phyloP scores from a whole-genome alignment of 2,797 vertebrate genomes.

The Microctenopoma steveboyesi region DNA sequence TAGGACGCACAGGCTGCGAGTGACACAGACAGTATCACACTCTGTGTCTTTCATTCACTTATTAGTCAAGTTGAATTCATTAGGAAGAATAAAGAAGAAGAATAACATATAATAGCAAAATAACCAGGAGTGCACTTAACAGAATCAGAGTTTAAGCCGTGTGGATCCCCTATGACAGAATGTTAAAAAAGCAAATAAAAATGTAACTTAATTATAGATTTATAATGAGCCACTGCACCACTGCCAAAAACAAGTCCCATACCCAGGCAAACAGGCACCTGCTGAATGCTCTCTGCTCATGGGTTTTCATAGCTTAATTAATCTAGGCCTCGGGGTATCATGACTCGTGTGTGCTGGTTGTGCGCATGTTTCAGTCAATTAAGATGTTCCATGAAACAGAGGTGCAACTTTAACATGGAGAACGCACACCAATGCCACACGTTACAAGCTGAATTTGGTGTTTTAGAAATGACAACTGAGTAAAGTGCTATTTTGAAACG shows the following conservation, averaged over 20 bases:
- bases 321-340: constrained; percentile 86
- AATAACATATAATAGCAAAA: constrained; percentile 32
- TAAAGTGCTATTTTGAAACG: constrained; percentile 22
- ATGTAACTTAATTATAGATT: constrained; percentile 84
- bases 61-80: constrained; percentile 57
- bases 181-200: constrained; percentile 77
- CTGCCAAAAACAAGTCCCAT: constrained; percentile 83
- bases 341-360: constrained; percentile 79
- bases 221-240: constrained; percentile 81
- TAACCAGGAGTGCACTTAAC: constrained; percentile 70
- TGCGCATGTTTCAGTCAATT: constrained; percentile 84
- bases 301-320: constrained; percentile 87
- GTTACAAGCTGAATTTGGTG: constrained; percentile 53
- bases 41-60: constrained; percentile 44
- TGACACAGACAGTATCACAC: constrained; percentile 38
- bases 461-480: constrained; percentile 37
- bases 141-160: constrained; percentile 72
- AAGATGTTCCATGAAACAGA: constrained; percentile 82
- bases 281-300: constrained; percentile 82
- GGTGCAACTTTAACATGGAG: constrained; percentile 78
- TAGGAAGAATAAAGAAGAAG: constrained; percentile 45
- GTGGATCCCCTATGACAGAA: constrained; percentile 65
- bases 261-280: constrained; percentile 84
- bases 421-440: constrained; percentile 60
- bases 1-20: constrained; percentile 25